phyloP scores from a whole-genome alignment of 2,113 vertebrate species.

The Mugil cephalus region DNA sequence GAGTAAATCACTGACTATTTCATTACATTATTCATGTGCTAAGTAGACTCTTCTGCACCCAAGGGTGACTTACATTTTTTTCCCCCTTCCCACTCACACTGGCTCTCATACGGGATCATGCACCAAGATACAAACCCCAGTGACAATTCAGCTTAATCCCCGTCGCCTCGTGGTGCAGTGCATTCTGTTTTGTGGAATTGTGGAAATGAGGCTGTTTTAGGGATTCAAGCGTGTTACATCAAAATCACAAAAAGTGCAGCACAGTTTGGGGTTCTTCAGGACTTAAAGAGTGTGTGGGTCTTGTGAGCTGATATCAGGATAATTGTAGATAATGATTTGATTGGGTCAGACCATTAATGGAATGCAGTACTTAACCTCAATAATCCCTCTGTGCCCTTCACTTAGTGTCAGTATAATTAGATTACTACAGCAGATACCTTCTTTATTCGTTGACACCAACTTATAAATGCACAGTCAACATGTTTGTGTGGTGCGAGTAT shows the following conservation, averaged over 20 bases:
- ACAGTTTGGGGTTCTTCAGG: conserved; percentile 28
- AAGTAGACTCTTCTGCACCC: conserved; percentile 65
- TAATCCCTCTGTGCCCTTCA: conserved; percentile 74
- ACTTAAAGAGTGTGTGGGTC: conserved; percentile 24
- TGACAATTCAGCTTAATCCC: conserved; percentile 65
- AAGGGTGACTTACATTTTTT: conserved; percentile 53
- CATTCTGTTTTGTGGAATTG: conserved; percentile 46
- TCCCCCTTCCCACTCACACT: conserved; percentile 41
- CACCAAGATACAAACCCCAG: conserved; percentile 48
- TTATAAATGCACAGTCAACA: background rate
- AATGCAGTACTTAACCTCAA: conserved; percentile 75
- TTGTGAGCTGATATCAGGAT: conserved; percentile 58
- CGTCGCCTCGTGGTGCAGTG: conserved; percentile 31
- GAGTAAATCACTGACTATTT: conserved; percentile 65
- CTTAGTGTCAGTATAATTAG: conserved; percentile 77
- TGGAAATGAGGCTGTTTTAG: conserved; percentile 41
- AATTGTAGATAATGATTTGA: conserved; percentile 77
- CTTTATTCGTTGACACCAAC: conserved; percentile 31
- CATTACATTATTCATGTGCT: conserved; percentile 73
- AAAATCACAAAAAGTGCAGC: conserved; percentile 6
- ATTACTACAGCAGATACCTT: conserved; percentile 70
- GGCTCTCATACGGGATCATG: conserved; percentile 46
- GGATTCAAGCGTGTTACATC: conserved; percentile 39
- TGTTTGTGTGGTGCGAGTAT: background rate
- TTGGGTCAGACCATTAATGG: conserved; percentile 71